Evolutionary conservation across 2,888 invertebrate species (phyloP).

Genomic region (Gonocerus acuteangulatus): DNA sequence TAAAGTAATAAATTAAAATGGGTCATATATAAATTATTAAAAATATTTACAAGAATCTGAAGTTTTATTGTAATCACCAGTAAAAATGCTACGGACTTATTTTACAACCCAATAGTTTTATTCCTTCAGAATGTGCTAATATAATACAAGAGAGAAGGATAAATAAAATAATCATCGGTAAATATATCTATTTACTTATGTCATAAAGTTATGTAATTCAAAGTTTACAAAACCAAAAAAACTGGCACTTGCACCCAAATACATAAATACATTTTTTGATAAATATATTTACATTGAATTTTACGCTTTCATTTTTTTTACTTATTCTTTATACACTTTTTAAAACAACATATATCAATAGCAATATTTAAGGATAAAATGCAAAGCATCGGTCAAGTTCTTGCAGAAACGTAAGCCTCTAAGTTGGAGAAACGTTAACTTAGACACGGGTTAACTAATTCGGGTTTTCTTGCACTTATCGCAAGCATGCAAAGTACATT

Average conservation of each 20-base stretch:
- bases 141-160: too few species aligned
- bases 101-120: too few species aligned
- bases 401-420: not conserved
- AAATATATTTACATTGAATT: not conserved
- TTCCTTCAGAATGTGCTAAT: too few species aligned
- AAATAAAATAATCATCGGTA: constrained; percentile 7
- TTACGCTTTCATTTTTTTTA: too few species aligned
- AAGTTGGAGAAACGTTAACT: constrained; percentile 5
- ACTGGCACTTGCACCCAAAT: constrained; percentile 15
- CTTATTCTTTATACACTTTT: constrained; percentile 9
- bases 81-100: too few species aligned
- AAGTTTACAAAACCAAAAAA: constrained; percentile 17
- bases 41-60: too few species aligned
- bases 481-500: constrained; percentile 8
- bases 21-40: too few species aligned
- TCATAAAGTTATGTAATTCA: constrained; percentile 16
- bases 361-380: constrained; percentile 1
- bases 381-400: not conserved
- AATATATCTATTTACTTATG: constrained; percentile 24
- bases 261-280: constrained; percentile 14
- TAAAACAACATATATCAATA: not conserved
- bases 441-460: constrained; percentile 17
- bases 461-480: constrained; percentile 21
- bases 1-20: too few species aligned
- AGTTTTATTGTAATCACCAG: too few species aligned